A percentile compares a stretch with the other conserved stretches of the same genome.
These are phyloP conservation scores for Calliphora vomitoria DNA, from an alignment of 2,888 invertebrate species.

Conservation along the genomic window DNA sequence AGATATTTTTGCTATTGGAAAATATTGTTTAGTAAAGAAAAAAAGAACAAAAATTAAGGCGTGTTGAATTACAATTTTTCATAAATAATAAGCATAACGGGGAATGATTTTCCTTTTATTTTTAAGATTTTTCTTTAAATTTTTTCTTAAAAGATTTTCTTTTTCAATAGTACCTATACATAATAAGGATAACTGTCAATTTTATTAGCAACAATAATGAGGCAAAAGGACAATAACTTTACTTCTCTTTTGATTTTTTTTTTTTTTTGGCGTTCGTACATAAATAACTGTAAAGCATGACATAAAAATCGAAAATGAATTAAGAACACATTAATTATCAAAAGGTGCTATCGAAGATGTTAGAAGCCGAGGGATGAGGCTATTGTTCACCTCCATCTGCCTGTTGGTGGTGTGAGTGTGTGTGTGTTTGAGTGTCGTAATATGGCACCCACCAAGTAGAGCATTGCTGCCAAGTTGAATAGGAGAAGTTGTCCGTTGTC, in stretches of 20 bases:
- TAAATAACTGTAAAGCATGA: constrained; percentile 76
- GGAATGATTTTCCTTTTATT: constrained; percentile 53
- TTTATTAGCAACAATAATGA: constrained; percentile 69
- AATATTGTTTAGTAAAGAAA: constrained; percentile 6
- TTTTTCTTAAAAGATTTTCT: constrained; percentile 35
- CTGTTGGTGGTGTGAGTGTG: constrained; percentile 16
- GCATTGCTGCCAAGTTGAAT: constrained; percentile 21
- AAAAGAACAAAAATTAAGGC: constrained; percentile 75
- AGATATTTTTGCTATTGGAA: constrained; percentile 5
- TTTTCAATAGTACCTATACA: constrained; percentile 44
- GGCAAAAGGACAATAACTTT: constrained; percentile 56
- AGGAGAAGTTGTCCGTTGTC: neutral
- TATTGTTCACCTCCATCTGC: constrained; percentile 56
- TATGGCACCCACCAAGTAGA: constrained; percentile 65
- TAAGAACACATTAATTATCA: constrained; percentile 65
- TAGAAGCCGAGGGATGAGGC: constrained; percentile 30
- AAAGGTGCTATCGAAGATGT: constrained; percentile 63
- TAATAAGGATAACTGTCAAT: constrained; percentile 72
- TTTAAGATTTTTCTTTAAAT: constrained; percentile 41
- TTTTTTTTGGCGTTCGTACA: constrained; percentile 34
- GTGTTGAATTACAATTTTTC: constrained; percentile 79
- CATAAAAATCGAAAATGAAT: constrained; percentile 66
- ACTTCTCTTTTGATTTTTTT: neutral
- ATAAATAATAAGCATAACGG: constrained; percentile 78
- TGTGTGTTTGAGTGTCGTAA: constrained; percentile 19